A percentile compares a stretch with the other conserved stretches of the same genome.
Conservation (phyloP, 1,140 invertebrate genomes). For the Eriocheir sinensis region DNA sequence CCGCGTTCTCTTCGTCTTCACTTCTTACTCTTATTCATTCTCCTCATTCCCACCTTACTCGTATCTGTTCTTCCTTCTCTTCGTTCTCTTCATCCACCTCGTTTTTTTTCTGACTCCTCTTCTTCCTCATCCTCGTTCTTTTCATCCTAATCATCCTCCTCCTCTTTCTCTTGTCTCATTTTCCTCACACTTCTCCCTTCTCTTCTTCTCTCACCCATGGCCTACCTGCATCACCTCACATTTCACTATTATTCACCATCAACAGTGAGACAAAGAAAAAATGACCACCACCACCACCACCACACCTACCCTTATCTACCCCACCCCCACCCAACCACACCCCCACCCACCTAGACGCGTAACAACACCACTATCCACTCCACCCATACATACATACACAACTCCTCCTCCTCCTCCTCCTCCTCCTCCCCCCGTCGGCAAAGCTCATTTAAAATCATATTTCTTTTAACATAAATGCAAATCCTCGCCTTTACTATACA, state of each 20-base stretch:
- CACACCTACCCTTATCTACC: background rate
- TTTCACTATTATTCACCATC: no score
- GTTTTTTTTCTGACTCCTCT: background rate
- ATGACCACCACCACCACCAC: no score
- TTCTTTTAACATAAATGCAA: conserved; percentile 73
- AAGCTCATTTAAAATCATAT: conserved; percentile 70
- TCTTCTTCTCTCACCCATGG: background rate
- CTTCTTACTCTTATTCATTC: background rate
- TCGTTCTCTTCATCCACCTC: background rate
- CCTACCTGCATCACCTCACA: background rate
- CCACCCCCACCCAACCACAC: background rate
- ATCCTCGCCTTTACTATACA: conserved; percentile 60
- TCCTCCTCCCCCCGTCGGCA: background rate
- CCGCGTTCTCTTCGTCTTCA: no score
- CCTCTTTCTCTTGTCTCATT: no score
- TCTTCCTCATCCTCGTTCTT: no score
- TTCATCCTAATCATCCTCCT: no score
- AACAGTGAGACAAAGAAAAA: no score
- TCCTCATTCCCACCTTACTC: background rate
- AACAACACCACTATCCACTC: background rate
- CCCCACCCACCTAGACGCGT: background rate
- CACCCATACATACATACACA: background rate
- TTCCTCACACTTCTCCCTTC: background rate
- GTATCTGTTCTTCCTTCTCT: no score
- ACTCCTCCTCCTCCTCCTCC: background rate